A percentile compares a stretch with the other conserved stretches of the same genome.
These are phyloP conservation scores for Palaemon carinicauda DNA, from an alignment of 1,140 invertebrate genomes.

Conservation along the genomic window DNA sequence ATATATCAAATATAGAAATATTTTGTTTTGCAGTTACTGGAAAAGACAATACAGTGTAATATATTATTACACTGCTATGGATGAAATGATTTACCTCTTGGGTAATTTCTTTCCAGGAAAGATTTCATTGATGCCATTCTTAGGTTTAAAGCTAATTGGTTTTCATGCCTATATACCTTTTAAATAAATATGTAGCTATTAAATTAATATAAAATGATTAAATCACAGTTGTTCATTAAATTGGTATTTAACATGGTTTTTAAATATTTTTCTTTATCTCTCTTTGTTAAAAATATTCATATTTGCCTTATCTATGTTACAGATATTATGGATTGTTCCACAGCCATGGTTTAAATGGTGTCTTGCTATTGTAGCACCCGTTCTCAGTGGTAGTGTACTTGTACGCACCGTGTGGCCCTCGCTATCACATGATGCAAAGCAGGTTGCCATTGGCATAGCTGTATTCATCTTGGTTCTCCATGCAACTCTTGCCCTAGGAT, in stretches of 20 bases:
- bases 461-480: slow-evolving; percentile 79
- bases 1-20: too few relatives aligned
- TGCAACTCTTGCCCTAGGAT: slow-evolving; percentile 81
- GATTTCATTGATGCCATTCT: too few relatives aligned
- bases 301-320: slow-evolving; percentile 36
- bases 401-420: slow-evolving; percentile 82
- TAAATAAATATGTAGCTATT: too few relatives aligned
- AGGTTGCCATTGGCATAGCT: slow-evolving; percentile 74
- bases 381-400: slow-evolving; percentile 85
- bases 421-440: slow-evolving; percentile 70
- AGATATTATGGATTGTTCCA: slow-evolving; percentile 86
- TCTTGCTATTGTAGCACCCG: slow-evolving; percentile 79
- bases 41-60: too few relatives aligned
- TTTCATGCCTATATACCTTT: too few relatives aligned
- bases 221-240: too few relatives aligned
- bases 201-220: too few relatives aligned
- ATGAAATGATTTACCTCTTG: too few relatives aligned
- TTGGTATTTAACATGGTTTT: background rate
- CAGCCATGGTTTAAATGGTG: slow-evolving; percentile 87
- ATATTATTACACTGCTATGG: too few relatives aligned
- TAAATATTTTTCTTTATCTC: background rate
- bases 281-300: background rate
- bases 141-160: too few relatives aligned
- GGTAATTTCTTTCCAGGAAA: too few relatives aligned
- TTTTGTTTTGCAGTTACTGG: too few relatives aligned